Base-by-base conservation (phyloP, 2,113 vertebrate genomes). In the Heliornis fulica region DNA sequence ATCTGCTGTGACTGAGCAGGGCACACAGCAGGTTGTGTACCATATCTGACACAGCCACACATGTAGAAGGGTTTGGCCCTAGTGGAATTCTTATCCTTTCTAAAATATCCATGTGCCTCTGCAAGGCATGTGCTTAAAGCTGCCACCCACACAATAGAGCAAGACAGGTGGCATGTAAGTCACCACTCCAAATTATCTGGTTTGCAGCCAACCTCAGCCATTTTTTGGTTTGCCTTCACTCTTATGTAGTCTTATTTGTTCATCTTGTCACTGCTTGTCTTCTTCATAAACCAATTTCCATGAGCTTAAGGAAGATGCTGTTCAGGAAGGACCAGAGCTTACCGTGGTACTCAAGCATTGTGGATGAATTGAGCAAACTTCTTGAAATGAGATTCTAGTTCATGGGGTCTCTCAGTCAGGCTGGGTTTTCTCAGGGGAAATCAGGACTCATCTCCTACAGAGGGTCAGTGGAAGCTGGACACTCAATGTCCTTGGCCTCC, bases 11-110 rank as follows among this genome's bases (percentile, higher is more conserved):
- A 45, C 28, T 43, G 14, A 75, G 17, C 21, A 65, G 15, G 18
- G 7, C 32, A 78, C 41, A 45, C 72, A 40, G 45, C 22, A 4
- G 36, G 25, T 11, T 16, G 26, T 7, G 20, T 45, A 38, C 7
- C 6, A 11, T 7, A 4, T 43, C 29, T 7, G 2, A 16, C 2
- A 6, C 7, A 7, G 18, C 31, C 53, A 29, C 4, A 0, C 20
- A 13, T 45, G 20, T 59, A n/a, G 34, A 41, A 68, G 9, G 57
- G 4, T 31, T 32, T 11, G 28, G 48, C 5, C 38, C 18, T 90
- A n/a, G 5, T 64, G 26, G 31, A 3, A 59, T 8, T 21, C 15
- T 60, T 64, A 15, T 65, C 4, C 41, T 74, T 93, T 54, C 34
- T 40, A 60, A 31, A 69, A 12, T 69, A 48, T 74, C 74, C 64